These are phyloP conservation scores for Neogale vison DNA, from an alignment of 2,113 vertebrate species.

Conservation along the genomic window DNA sequence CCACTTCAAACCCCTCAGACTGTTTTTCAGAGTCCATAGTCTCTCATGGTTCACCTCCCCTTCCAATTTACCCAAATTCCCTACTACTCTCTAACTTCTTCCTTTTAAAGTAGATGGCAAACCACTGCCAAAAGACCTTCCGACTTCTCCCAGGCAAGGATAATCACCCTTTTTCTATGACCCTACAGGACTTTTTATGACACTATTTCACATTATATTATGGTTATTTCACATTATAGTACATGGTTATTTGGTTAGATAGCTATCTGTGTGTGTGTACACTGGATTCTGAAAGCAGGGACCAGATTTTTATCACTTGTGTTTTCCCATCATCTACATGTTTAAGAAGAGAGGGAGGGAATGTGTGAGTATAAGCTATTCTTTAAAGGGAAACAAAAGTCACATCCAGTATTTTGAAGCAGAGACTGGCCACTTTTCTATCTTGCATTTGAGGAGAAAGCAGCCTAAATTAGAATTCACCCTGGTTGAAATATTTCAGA, in stretches of 20 bases:
- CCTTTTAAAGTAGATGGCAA: neutral
- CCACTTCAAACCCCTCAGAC: too few species aligned
- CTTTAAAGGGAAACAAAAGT: neutral
- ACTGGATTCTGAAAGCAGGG: neutral
- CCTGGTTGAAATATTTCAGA: slow-evolving; percentile 47
- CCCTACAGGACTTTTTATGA: neutral
- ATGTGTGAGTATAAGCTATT: neutral
- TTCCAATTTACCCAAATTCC: too few species aligned
- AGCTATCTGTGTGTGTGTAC: neutral
- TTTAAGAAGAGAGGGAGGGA: neutral
- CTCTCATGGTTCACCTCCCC: too few species aligned
- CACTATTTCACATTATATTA: neutral
- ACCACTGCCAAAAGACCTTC: neutral
- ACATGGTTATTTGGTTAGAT: neutral
- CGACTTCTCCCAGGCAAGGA: neutral
- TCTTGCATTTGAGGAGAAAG: slow-evolving; percentile 6
- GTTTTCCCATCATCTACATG: neutral
- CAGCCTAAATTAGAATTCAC: slow-evolving; percentile 39
- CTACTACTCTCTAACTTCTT: too few species aligned
- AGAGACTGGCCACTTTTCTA: neutral
- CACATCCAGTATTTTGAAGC: neutral
- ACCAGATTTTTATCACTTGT: neutral
- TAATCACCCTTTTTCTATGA: neutral
- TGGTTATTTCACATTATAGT: neutral
- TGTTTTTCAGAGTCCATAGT: too few species aligned